Evolutionary conservation across 2,113 vertebrate species (phyloP), one percentile per base, ranked within the genome.

Genomic region (Dinomys branickii): DNA sequence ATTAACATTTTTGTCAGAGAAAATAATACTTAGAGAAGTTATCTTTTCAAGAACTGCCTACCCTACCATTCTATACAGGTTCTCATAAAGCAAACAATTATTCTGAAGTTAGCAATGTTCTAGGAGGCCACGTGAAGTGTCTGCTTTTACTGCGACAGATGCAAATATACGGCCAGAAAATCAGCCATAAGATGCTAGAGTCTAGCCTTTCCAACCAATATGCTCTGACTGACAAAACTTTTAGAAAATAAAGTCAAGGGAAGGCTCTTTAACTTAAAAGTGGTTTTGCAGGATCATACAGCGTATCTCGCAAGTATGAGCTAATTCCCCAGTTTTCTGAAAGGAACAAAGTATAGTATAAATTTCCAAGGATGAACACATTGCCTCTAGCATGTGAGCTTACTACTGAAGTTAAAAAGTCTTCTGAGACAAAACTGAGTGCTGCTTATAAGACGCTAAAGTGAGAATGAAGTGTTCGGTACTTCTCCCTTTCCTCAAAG

Each of bases 201-300:
- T 20, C 65, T 9, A 91, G 50, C 26, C 16, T 91, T 77, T 88
- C 52, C 7, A 83, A 86, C 13, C 52, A 71, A 80, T 78, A 50
- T 88, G 54, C 47, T 94, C 50, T 38, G 35, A 41, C 33, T 41
- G 93, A 35, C 41, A 44, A 56, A 95, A 67, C 69, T 84, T 61
- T 92, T 47, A 16, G 35, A 89, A 86, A 95, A 73, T 81, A 81
- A 96, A 97, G 52, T 84, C 2, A 0, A 94, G n/a, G 69, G 78
- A 85, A 96, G 73, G 65, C 5, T 71, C 88, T 91, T 96, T 50
- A 90, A 94, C 59, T 94, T 96, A 65, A 92, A 97, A 95, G 85
- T 69, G 81, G 12, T 54, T 94, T 88, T 96, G 71, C 1, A 56
- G 61, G 71, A 94, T 92, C 85, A 65, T 30, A 41, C 90, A 86